Base-by-base conservation (phyloP, 2,113 vertebrate genomes). In the Menura novaehollandiae region DNA sequence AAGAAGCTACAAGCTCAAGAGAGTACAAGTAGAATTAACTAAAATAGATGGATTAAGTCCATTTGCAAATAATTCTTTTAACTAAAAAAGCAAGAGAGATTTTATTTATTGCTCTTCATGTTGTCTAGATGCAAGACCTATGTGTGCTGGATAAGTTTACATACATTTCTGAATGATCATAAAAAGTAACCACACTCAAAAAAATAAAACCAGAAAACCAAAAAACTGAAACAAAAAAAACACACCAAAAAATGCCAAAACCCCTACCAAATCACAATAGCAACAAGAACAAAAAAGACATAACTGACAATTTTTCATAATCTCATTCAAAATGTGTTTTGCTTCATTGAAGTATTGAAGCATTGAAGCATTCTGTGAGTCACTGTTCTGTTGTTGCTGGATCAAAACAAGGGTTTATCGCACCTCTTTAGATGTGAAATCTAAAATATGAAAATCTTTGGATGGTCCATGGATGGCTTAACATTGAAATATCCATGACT, bases 31-130 rank as follows among this genome's bases (percentile, higher is more conserved):
- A 35, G 7, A 17, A 63, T 33, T 53, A 79, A 78, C 9, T 58
- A 35, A 82, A 88, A 30, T 16, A 75, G 9, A 43, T 71, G 5
- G 6, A 71, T 62, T 26, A 55, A 37, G 4, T 16, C 11, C 0
- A 3, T 33, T 85, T 66, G 5, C 5, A 82, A 77, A 69, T 39
- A 74, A 30, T 35, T 71, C 1, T 56, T 90, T 53, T 33, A 64
- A 35, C 7, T 32, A 18, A 59, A 63, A 78, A 43, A 51, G 1
- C 7, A 39, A 0, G 5, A n/a, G 2, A 63, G 13, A n/a, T 43
- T 77, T 32, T 52, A 39, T 67, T 51, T 88, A 24, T 75, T 78
- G n/a, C 4, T 26, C 14, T 79, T 59, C 26, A 21, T 24, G n/a
- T 18, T 46, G 8, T 55, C 10, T 69, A 32, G 10, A 80, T 72